Conservation (phyloP, 2,113 vertebrate genomes). For the Tachycineta bicolor region DNA sequence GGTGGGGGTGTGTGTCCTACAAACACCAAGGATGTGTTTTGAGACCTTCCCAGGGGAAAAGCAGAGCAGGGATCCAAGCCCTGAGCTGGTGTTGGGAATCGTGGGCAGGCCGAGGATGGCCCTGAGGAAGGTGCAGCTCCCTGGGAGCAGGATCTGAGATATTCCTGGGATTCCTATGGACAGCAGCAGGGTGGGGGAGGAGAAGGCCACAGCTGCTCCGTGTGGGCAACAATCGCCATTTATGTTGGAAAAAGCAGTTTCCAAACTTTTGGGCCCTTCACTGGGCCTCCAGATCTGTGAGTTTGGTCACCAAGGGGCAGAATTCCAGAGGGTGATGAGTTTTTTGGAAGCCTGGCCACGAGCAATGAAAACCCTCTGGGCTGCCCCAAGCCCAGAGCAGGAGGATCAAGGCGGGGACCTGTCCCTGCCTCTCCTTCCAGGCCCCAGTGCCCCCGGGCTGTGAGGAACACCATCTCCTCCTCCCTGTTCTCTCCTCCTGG, state of each 20-base stretch:
- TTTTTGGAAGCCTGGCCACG: background rate
- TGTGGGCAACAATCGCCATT: background rate
- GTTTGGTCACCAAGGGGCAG: background rate
- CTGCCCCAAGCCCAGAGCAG: background rate
- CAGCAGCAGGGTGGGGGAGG: background rate
- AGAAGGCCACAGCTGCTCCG: background rate
- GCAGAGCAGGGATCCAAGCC: background rate
- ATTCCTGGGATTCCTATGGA: background rate
- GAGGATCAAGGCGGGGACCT: background rate
- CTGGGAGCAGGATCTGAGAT: background rate
- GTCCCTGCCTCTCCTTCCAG: background rate
- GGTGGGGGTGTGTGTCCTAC: background rate
- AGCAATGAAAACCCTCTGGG: background rate
- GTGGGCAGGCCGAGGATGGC: background rate
- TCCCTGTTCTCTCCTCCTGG: background rate
- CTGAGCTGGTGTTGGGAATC: rapidly evolving
- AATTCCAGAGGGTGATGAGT: background rate
- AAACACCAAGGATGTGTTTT: background rate
- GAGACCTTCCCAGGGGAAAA: background rate
- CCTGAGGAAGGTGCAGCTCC: background rate
- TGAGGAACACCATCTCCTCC: background rate
- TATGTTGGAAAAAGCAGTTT: background rate
- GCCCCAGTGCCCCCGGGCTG: background rate
- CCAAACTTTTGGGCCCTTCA: background rate
- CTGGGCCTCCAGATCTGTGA: background rate